These are phyloP conservation scores for Ectemnius continuus DNA, from an alignment of 2,888 invertebrate genomes.

Conservation along the genomic window DNA sequence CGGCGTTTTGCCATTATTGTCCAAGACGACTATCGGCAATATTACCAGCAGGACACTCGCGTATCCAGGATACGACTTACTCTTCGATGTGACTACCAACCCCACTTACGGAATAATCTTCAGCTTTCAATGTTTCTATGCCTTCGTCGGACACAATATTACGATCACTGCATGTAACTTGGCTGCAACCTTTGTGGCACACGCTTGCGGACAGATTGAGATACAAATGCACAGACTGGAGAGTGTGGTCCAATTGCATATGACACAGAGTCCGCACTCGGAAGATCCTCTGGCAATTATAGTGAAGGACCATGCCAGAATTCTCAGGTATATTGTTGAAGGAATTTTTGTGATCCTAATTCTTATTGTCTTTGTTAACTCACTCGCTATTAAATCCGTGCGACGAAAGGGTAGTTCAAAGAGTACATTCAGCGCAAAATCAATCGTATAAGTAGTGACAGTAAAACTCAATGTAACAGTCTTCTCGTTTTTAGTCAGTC, in stretches of 20 bases:
- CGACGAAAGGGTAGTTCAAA: no score
- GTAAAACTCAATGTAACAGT: no score
- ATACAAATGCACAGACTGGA: conserved; percentile 40
- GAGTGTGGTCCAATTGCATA: background rate
- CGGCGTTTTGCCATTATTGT: no score
- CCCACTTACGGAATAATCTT: conserved; percentile 62
- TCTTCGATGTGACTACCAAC: conserved; percentile 44
- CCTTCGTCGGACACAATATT: conserved; percentile 45
- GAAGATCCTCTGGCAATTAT: conserved; percentile 33
- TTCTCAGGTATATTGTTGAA: conserved; percentile 20
- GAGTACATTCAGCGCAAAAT: no score
- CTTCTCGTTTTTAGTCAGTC: no score
- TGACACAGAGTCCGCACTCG: background rate
- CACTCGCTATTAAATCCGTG: no score
- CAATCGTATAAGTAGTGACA: no score
- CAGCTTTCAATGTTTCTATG: conserved; percentile 45
- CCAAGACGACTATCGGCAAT: conserved; percentile 30
- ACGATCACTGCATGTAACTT: conserved; percentile 53
- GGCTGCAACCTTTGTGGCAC: conserved; percentile 57
- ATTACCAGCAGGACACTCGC: conserved; percentile 46
- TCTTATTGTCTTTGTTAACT: no score
- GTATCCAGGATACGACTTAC: conserved; percentile 53
- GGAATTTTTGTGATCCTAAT: no score
- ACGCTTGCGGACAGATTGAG: conserved; percentile 58
- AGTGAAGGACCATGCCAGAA: conserved; percentile 44